phyloP scores from a whole-genome alignment of 2,797 vertebrate species.

The Florisuga fusca region DNA sequence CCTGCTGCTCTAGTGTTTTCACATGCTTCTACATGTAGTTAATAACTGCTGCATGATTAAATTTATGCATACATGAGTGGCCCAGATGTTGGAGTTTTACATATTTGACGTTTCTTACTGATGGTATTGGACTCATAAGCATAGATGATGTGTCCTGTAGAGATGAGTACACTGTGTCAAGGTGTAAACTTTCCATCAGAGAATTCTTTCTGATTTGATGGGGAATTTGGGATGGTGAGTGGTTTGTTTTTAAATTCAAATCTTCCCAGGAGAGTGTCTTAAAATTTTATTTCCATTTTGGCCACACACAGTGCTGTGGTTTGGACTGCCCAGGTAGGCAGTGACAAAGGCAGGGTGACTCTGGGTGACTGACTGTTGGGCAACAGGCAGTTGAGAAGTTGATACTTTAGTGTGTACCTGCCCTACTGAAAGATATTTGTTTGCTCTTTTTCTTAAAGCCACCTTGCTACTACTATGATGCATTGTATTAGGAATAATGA shows the following conservation, averaged over 20 bases:
- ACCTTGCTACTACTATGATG: background rate
- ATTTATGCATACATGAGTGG: background rate
- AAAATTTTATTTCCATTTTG: background rate
- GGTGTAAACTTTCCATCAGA: background rate
- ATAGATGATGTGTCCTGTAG: background rate
- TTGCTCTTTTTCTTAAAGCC: background rate
- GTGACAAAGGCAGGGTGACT: background rate
- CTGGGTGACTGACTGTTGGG: background rate
- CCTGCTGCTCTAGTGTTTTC: background rate
- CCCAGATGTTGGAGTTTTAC: background rate
- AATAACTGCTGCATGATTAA: background rate
- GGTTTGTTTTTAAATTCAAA: background rate
- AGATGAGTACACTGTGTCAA: background rate
- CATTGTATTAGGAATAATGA: background rate
- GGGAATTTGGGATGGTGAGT: background rate
- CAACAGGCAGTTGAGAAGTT: background rate
- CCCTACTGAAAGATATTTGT: background rate
- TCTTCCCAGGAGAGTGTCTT: background rate
- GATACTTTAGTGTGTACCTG: background rate
- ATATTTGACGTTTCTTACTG: background rate
- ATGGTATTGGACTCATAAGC: background rate
- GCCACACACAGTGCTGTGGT: background rate
- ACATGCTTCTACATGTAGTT: background rate
- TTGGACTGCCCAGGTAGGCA: background rate
- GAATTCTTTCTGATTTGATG: background rate